These are phyloP conservation scores for Lycaena phlaeas DNA, from an alignment of 2,888 invertebrate species.

Conservation along the genomic window DNA sequence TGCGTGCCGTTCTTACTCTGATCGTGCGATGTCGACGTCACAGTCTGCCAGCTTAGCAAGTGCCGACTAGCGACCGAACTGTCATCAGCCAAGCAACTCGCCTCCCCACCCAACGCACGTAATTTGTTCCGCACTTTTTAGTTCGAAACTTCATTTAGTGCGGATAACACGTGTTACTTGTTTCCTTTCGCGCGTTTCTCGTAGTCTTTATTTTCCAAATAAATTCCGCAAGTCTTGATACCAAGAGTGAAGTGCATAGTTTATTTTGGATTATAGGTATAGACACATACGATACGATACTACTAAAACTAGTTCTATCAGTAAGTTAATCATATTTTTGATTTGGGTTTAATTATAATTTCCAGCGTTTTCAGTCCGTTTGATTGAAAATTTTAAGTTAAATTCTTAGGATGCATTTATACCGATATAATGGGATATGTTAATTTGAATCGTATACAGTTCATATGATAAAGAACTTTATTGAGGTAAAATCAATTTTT, in stretches of 20 bases:
- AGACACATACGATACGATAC: too few species aligned
- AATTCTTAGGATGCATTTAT: too few species aligned
- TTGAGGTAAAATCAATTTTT: too few species aligned
- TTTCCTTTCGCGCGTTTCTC: background rate
- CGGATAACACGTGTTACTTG: conserved; percentile 1
- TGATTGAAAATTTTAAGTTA: too few species aligned
- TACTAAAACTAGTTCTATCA: too few species aligned
- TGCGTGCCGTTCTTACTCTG: background rate
- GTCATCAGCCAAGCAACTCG: background rate
- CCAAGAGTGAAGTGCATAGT: conserved; percentile 2
- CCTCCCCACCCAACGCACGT: background rate
- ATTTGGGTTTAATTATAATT: too few species aligned
- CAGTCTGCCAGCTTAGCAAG: background rate
- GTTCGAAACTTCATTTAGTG: conserved; percentile 1
- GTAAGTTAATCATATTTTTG: too few species aligned
- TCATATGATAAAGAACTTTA: too few species aligned
- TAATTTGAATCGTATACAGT: too few species aligned
- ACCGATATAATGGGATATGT: too few species aligned
- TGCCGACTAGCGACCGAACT: background rate
- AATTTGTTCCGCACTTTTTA: background rate
- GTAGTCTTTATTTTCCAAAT: conserved; percentile 1
- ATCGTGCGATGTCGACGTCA: conserved; percentile 5
- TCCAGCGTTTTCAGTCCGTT: too few species aligned
- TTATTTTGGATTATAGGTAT: conserved; percentile 1
- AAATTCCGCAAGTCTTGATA: background rate